Conservation (phyloP, 2,797 vertebrate genomes). For the Cryptoblepharus egeriae region DNA sequence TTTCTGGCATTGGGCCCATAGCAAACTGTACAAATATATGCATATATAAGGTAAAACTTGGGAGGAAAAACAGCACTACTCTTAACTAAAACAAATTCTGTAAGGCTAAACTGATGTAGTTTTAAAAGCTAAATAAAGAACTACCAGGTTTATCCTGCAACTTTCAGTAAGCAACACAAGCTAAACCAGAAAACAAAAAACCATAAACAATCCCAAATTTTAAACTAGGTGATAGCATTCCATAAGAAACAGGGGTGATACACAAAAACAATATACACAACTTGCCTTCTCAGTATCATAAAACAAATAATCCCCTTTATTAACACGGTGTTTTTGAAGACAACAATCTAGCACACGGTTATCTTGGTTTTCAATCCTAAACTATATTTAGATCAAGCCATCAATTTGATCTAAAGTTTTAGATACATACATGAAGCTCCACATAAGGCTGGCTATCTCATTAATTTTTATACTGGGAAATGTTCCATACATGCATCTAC, state of each 20-base stretch:
- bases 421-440: neutral
- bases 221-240: neutral
- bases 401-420: neutral
- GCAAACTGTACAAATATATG: rapidly evolving
- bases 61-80: neutral
- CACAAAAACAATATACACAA: neutral
- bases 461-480: no score
- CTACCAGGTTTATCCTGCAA: rapidly evolving
- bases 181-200: no score
- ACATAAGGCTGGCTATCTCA: neutral
- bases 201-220: neutral
- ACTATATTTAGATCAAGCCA: neutral
- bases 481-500: neutral
- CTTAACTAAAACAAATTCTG: neutral
- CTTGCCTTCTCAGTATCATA: neutral
- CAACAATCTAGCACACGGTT: neutral
- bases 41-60: neutral
- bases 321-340: neutral
- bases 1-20: neutral
- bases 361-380: neutral
- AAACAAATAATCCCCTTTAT: neutral
- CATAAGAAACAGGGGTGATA: neutral
- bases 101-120: neutral
- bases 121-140: neutral
- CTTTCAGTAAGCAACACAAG: neutral